phyloP scores from a whole-genome alignment of 2,888 invertebrate species.

The Mythimna albipuncta region DNA sequence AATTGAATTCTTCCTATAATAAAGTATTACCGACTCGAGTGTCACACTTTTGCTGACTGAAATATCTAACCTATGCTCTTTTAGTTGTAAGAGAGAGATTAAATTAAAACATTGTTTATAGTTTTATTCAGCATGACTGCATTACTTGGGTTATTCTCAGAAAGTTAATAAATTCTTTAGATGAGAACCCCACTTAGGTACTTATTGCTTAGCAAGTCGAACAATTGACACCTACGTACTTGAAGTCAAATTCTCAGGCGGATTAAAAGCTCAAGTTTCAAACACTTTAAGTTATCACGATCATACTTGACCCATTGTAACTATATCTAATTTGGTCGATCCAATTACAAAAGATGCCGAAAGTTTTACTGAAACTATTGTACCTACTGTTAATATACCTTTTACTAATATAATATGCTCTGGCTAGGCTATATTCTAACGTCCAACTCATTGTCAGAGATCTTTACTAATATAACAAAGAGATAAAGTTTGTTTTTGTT shows the following conservation, averaged over 20 bases:
- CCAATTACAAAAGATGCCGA: slow-evolving; percentile 6
- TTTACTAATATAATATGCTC: too few species aligned
- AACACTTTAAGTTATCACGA: slow-evolving; percentile 3
- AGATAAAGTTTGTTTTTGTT: too few species aligned
- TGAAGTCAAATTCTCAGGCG: slow-evolving; percentile 5
- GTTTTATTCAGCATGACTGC: too few species aligned
- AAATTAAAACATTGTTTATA: too few species aligned
- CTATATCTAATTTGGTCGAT: background rate
- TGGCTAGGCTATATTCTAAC: too few species aligned
- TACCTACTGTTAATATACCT: background rate
- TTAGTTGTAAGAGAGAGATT: too few species aligned
- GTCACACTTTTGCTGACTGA: too few species aligned
- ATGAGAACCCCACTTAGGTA: background rate
- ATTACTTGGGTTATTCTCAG: background rate
- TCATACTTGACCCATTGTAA: background rate
- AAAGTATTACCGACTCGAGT: too few species aligned
- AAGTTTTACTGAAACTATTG: background rate
- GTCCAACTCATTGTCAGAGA: too few species aligned
- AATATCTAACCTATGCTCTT: too few species aligned
- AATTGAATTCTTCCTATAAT: too few species aligned
- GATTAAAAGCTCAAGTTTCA: slow-evolving; percentile 27
- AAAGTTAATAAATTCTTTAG: background rate
- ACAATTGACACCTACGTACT: slow-evolving; percentile 12
- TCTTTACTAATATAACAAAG: too few species aligned
- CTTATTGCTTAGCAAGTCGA: background rate